These are phyloP conservation scores for Drosophila cracens DNA, from an alignment of 2,888 invertebrate species.

Conservation along the genomic window DNA sequence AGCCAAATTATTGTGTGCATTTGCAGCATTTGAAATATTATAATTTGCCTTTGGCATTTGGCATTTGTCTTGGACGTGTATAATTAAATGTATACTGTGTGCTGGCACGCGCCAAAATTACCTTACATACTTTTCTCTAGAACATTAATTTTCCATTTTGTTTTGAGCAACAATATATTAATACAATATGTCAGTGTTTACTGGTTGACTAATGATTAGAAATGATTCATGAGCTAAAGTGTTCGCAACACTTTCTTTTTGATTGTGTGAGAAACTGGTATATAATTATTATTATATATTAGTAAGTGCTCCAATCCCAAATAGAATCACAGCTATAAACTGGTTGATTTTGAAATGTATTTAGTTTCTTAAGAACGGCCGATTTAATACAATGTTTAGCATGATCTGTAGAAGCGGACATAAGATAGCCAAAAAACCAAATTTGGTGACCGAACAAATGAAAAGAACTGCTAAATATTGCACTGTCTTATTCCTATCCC, in stretches of 20 bases:
- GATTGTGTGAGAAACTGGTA: neutral
- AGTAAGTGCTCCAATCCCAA: too few species aligned
- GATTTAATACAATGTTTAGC: neutral
- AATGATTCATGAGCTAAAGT: neutral
- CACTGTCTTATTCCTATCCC: neutral
- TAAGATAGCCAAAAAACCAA: neutral
- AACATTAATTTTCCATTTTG: neutral
- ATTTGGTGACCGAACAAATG: neutral
- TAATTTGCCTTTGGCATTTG: constrained; percentile 1
- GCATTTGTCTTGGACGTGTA: neutral
- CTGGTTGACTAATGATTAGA: neutral
- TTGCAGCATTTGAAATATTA: neutral
- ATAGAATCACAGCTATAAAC: neutral
- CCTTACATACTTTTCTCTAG: neutral
- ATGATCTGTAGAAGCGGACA: neutral
- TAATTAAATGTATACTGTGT: neutral
- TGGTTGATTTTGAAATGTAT: neutral
- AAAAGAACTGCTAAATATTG: neutral
- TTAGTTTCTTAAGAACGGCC: neutral
- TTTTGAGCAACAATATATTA: neutral
- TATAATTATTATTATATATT: neutral
- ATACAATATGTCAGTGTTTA: neutral
- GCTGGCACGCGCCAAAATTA: constrained; percentile 5
- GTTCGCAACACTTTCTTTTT: neutral
- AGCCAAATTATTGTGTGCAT: neutral